Evolutionary conservation across 2,113 vertebrate species (phyloP).

Genomic region (Dipodomys stephensi): DNA sequence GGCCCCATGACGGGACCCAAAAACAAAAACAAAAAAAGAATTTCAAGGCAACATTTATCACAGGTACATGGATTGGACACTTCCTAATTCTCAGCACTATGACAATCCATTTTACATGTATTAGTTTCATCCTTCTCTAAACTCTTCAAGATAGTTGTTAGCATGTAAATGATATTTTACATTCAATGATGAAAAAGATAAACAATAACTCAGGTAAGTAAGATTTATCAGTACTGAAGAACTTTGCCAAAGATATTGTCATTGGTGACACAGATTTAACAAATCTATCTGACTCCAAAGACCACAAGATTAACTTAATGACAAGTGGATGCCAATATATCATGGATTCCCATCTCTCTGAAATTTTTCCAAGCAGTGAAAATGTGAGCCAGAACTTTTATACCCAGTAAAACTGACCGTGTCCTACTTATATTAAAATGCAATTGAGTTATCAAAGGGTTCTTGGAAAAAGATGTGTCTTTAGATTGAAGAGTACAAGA

Average conservation of each 20-base stretch:
- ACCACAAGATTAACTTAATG: neutral
- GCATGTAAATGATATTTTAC: no score
- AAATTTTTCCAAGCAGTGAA: slow-evolving; percentile 40
- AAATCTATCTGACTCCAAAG: neutral
- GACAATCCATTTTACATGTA: neutral
- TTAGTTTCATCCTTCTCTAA: slow-evolving; percentile 16
- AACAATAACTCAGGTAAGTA: slow-evolving; percentile 25
- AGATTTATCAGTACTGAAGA: neutral
- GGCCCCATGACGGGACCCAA: no score
- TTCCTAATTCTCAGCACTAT: neutral
- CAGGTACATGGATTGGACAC: neutral
- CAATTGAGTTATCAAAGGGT: neutral
- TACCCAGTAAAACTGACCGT: slow-evolving; percentile 34
- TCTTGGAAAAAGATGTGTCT: neutral
- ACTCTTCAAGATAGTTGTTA: neutral
- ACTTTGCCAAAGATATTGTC: neutral
- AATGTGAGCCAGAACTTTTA: slow-evolving; percentile 15
- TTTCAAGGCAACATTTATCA: slow-evolving; percentile 20
- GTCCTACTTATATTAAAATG: neutral
- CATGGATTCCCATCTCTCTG: neutral
- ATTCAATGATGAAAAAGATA: neutral
- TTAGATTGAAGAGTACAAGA: neutral
- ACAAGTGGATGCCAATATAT: neutral
- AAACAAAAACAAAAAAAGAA: neutral
- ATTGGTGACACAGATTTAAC: neutral